These are phyloP conservation scores for Anableps anableps DNA, from an alignment of 2,797 vertebrate genomes.

Conservation along the genomic window DNA sequence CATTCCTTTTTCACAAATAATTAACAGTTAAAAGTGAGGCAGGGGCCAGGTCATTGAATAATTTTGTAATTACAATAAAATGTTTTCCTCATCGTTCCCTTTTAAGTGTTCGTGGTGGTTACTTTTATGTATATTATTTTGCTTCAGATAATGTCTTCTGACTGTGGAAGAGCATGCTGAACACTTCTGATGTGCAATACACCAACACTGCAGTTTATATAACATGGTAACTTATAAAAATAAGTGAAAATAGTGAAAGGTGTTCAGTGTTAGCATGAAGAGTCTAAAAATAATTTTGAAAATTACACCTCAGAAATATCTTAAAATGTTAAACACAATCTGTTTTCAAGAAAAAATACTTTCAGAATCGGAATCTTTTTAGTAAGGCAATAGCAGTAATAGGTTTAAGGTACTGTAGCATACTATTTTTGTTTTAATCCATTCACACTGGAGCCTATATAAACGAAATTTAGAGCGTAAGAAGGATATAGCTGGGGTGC, in stretches of 20 bases:
- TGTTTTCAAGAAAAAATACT: background rate
- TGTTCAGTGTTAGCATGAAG: no score
- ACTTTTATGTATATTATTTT: background rate
- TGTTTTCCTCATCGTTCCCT: slow-evolving; percentile 14
- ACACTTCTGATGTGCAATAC: background rate
- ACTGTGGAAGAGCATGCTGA: background rate
- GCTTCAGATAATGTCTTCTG: background rate
- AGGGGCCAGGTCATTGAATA: background rate
- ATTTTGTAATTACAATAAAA: slow-evolving; percentile 63
- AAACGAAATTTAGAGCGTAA: background rate
- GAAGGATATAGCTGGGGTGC: background rate
- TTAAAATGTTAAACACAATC: background rate
- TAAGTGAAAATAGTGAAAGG: background rate
- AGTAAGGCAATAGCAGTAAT: background rate
- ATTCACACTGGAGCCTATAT: background rate
- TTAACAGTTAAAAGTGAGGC: background rate
- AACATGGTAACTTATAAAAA: background rate
- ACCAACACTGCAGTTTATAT: background rate
- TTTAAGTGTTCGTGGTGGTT: background rate
- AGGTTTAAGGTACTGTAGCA: background rate
- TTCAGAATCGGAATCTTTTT: background rate
- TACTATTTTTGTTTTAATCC: background rate
- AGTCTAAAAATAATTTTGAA: no score
- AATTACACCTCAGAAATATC: background rate
- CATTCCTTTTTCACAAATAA: background rate